These are phyloP conservation scores for Hyposoter didymator DNA, from an alignment of 2,888 invertebrate genomes.

Conservation along the genomic window DNA sequence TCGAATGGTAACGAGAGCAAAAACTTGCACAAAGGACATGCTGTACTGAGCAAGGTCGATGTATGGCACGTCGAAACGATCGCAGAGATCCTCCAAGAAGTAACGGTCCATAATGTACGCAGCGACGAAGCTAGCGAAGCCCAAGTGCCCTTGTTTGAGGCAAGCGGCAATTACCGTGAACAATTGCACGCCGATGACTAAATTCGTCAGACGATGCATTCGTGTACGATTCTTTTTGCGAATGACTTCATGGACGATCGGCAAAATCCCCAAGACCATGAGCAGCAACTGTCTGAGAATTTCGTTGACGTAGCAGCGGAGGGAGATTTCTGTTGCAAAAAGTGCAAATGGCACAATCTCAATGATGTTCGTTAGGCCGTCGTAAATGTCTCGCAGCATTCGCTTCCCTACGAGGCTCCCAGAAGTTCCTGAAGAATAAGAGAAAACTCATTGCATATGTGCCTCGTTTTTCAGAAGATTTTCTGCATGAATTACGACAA, in stretches of 20 bases:
- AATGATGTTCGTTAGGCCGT: slow-evolving; percentile 77
- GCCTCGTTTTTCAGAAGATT: no score
- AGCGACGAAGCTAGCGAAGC: slow-evolving; percentile 77
- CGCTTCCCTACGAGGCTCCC: slow-evolving; percentile 72
- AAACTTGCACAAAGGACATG: slow-evolving; percentile 80
- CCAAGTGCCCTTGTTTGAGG: slow-evolving; percentile 75
- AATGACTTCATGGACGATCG: slow-evolving; percentile 77
- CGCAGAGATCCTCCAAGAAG: slow-evolving; percentile 80
- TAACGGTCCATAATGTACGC: slow-evolving; percentile 79
- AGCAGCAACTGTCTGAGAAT: slow-evolving; percentile 75
- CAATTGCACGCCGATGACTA: slow-evolving; percentile 74
- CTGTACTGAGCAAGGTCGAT: slow-evolving; percentile 81
- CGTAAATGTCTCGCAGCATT: slow-evolving; percentile 79
- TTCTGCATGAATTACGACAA: no score
- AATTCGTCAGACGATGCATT: slow-evolving; percentile 73
- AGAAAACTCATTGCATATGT: no score
- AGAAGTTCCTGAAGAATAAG: slow-evolving; percentile 74
- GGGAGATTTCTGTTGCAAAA: slow-evolving; percentile 79
- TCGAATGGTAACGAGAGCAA: slow-evolving; percentile 77
- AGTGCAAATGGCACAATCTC: slow-evolving; percentile 80
- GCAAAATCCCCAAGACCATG: slow-evolving; percentile 75
- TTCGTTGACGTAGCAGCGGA: slow-evolving; percentile 75
- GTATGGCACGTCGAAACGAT: slow-evolving; percentile 81
- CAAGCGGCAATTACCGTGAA: slow-evolving; percentile 74
- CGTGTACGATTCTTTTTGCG: slow-evolving; percentile 75